Evolutionary conservation across 2,888 invertebrate genomes (phyloP), one percentile per base, ranked within the genome.

Genomic region (Argyresthia goedartella): DNA sequence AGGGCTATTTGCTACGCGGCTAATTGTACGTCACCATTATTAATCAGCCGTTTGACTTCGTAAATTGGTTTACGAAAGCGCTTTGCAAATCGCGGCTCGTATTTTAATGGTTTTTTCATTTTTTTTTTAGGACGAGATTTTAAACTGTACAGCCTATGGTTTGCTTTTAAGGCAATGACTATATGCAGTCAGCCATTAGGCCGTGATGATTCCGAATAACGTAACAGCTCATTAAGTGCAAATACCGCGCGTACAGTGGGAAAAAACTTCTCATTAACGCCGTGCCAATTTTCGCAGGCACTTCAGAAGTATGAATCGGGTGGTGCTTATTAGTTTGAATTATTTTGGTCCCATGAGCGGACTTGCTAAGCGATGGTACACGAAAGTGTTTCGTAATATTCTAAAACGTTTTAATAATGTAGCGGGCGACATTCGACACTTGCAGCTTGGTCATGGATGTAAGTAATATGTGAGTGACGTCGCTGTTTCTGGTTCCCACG

Each of bases 1-100:
- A 66, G 70, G 71, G 71, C 74, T 61, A 67, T 79, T 73, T 64
- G 68, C 54, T 25, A 25, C 25, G 25, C 25, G 25, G 60, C 71
- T 69, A 81, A 79, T 81, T 76, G 76, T 71, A 60, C 69, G 69
- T 65, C 62, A 65, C 65, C 66, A 72, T 72, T 70, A 77, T 81
- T 76, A 76, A 84, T 81, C 78, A 70, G 63, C 58, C 66, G 64
- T 69, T 69, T 69, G 65, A 63, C 58, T 36, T 57, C 59, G 68
- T 75, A n/a, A 69, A 72, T 76, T 70, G 73, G 70, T 60, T 61
- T 61, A 59, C 57, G 55, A 39, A 33, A 4, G 25, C 25, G 6
- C 6, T 25, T 25, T 6, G 25, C 2, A 25, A 4, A 4, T 25
- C 25, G 6, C 2, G 6, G 25, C 6, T 25, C 25, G 25, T 4